A percentile compares a stretch with the other conserved stretches of the same genome.
phyloP scores from a whole-genome alignment of 2,113 vertebrate species.

The Hippocampus abdominalis region DNA sequence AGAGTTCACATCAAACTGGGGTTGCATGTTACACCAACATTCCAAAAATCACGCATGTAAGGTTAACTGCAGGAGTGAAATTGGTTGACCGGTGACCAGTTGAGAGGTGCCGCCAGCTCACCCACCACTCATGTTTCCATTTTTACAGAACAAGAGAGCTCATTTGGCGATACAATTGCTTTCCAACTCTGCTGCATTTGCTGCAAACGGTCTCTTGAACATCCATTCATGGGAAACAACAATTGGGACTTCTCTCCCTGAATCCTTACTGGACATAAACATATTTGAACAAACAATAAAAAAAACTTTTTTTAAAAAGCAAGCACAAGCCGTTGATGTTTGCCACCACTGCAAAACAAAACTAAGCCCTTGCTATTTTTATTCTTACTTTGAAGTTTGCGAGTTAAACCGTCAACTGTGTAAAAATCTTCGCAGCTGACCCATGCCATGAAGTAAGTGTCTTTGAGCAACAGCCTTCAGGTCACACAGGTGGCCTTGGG shows the following conservation, averaged over 20 bases:
- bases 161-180: slow-evolving; percentile 4
- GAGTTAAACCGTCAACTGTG: slow-evolving; percentile 8
- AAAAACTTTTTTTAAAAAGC: not conserved
- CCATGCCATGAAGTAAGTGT: slow-evolving; percentile 16
- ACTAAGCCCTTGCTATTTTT: not conserved
- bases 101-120: no score
- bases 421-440: slow-evolving; percentile 6
- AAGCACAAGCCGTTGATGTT: not conserved
- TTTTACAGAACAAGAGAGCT: not conserved
- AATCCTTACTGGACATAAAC: not conserved
- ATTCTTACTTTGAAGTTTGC: not conserved
- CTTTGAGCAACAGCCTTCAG: slow-evolving; percentile 23
- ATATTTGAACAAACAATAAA: not conserved
- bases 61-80: no score
- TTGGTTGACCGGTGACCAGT: no score
- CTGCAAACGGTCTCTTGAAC: not conserved
- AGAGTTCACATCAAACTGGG: no score
- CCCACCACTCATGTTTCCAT: no score
- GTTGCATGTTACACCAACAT: no score
- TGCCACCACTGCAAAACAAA: not conserved
- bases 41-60: no score
- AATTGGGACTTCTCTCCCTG: not conserved
- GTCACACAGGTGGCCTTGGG: slow-evolving; percentile 59
- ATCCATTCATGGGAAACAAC: slow-evolving; percentile 8
- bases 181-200: not conserved